Base-by-base conservation (phyloP, 2,797 vertebrate genomes). In the Percopsis omiscomaycus region DNA sequence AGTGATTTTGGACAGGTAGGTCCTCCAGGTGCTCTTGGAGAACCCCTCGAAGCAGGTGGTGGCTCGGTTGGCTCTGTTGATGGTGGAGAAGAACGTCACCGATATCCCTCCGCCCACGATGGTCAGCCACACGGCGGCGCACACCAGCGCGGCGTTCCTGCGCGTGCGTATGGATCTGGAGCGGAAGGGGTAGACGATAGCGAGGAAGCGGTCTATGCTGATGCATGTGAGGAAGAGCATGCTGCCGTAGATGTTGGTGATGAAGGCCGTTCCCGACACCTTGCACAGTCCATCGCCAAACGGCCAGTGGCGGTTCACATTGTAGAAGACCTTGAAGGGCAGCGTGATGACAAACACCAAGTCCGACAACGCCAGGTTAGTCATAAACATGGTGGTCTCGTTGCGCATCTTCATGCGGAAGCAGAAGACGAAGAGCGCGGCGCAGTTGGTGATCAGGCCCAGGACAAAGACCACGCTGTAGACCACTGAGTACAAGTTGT, bases 171-270 rank as follows among this genome's bases (percentile, higher is more conserved):
- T 92, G 67, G 95, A 93, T 66, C 95, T 95, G 0, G 96, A 99
- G 13, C 94, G 90, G 73, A 99, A 96, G 0, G 97, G 97, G 65
- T 98, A 98, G 55, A 98, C 96, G 1, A 99, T 99, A 0, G 97
- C 97, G 16, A 99, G 90, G 83, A 99, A 99, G 63, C 96, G 95
- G 89, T 98, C 96, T 0, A 98, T 95, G 0, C 96, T 99, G 86
- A 99, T 98, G 88, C 96, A 99, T 5, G 97, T 98, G 76, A 99
- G 96, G 86, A 99, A 99, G 57, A 99, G 84, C 96, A 99, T 98
- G 89, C 96, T 98, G 73, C 96, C 96, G 0, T 98, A 98, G 86
- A 99, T 99, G 84, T 99, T 98, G 51, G 96, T 98, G 85, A 99
- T 94, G 72, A 99, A 99, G 1, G 96, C 96, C 0, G 96, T 98